These are phyloP conservation scores for Megalurothrips usitatus DNA, from an alignment of 2,888 invertebrate species.

Conservation along the genomic window DNA sequence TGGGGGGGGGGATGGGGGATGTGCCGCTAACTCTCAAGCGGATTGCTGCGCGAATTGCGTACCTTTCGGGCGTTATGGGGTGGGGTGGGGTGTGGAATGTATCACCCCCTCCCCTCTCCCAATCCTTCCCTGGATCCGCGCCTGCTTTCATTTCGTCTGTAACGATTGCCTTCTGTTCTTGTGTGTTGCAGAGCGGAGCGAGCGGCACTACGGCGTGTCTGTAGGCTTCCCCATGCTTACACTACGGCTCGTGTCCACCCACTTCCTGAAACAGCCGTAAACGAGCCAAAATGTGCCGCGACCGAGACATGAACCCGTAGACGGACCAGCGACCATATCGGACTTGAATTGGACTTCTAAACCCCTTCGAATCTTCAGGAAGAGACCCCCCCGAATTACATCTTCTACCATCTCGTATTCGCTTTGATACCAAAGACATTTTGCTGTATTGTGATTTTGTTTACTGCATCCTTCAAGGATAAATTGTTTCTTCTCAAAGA, in stretches of 20 bases:
- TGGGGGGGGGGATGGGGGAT: background rate
- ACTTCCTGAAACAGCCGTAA: constrained; percentile 91
- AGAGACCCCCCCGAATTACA: background rate
- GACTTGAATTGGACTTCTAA: background rate
- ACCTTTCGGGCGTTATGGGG: background rate
- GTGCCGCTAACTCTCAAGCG: background rate
- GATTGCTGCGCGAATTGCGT: background rate
- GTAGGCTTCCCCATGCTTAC: constrained; percentile 65
- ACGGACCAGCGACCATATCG: constrained; percentile 28
- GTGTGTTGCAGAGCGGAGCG: background rate
- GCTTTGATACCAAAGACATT: constrained; percentile 12
- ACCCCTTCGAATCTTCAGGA: background rate
- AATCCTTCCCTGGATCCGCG: too few relatives aligned
- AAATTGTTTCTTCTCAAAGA: too few relatives aligned
- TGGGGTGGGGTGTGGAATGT: background rate
- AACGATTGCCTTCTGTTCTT: background rate
- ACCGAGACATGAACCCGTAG: constrained; percentile 63
- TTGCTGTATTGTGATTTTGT: background rate
- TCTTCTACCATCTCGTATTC: background rate
- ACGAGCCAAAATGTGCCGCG: constrained; percentile 65
- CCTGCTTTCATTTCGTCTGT: background rate
- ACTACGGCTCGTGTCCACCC: constrained; percentile 87
- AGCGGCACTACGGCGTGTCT: background rate
- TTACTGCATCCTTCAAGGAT: too few relatives aligned
- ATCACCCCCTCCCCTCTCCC: background rate